These are phyloP conservation scores for Tragelaphus eurycerus DNA, from an alignment of 2,797 vertebrate species.

Conservation along the genomic window DNA sequence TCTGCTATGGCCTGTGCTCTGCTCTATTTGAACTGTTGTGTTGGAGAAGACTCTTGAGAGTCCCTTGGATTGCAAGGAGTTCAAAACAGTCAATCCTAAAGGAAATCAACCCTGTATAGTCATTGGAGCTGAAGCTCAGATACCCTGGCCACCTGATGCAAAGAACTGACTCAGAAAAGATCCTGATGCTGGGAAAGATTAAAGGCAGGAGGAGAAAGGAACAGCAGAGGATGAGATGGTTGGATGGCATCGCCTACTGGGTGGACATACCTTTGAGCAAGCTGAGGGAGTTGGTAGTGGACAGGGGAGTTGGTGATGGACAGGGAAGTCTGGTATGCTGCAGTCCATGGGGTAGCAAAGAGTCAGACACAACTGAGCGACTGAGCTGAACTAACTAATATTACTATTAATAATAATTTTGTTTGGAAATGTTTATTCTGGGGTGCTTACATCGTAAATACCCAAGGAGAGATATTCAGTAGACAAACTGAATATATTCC, in stretches of 20 bases:
- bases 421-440: slow-evolving; percentile 9
- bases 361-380: neutral
- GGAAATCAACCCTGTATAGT: neutral
- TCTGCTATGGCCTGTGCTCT: neutral
- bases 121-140: neutral
- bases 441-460: neutral
- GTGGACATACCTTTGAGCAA: neutral
- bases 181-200: neutral
- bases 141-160: neutral
- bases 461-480: neutral
- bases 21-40: neutral
- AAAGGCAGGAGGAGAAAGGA: neutral
- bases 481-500: neutral
- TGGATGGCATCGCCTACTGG: neutral
- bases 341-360: neutral
- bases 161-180: neutral
- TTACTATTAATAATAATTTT: neutral
- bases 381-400: neutral
- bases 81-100: neutral
- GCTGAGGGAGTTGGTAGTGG: neutral
- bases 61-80: neutral
- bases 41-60: neutral
- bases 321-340: neutral
- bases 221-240: neutral
- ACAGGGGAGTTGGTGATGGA: neutral